Percentiles rank a stretch among this genome's conserved stretches.
Conservation (phyloP, 2,888 invertebrate species). For the Megalurothrips usitatus region DNA sequence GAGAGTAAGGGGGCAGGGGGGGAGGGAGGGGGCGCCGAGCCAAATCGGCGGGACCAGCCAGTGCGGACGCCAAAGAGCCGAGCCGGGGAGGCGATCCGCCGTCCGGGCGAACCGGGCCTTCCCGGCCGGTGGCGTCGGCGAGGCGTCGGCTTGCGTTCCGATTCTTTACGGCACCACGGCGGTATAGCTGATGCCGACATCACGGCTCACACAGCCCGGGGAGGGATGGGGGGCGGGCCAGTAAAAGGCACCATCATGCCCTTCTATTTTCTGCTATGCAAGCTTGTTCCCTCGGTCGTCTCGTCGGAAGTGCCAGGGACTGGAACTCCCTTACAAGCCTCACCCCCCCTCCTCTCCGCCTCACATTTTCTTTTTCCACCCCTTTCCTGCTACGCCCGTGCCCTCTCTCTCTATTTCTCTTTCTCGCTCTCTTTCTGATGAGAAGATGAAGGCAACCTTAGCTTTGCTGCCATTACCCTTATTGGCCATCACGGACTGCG, state of each 20-base stretch:
- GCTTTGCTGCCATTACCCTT: not conserved
- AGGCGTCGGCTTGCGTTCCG: not conserved
- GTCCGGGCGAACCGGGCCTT: not conserved
- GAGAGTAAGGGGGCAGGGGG: too few relatives aligned
- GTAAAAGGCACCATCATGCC: slow-evolving; percentile 16
- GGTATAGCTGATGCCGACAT: not conserved
- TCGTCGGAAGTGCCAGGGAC: not conserved
- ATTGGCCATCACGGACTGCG: not conserved
- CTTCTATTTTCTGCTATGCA: slow-evolving; percentile 3
- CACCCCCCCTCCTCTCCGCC: not conserved
- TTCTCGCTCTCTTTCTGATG: not conserved
- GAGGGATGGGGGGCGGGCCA: not conserved
- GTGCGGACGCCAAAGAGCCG: not conserved
- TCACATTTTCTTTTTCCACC: not conserved
- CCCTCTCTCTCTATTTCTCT: not conserved
- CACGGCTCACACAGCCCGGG: not conserved
- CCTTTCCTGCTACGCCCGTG: too few relatives aligned
- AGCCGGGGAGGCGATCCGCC: not conserved
- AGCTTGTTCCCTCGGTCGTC: slow-evolving; percentile 13
- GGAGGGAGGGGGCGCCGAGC: not conserved
- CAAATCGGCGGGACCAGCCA: not conserved
- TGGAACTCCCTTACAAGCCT: too few relatives aligned
- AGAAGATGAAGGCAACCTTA: not conserved
- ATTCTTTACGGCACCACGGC: slow-evolving; percentile 5
- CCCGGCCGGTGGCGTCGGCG: too few relatives aligned